phyloP scores from a whole-genome alignment of 2,113 vertebrate species.

The Cyanoderma ruficeps region DNA sequence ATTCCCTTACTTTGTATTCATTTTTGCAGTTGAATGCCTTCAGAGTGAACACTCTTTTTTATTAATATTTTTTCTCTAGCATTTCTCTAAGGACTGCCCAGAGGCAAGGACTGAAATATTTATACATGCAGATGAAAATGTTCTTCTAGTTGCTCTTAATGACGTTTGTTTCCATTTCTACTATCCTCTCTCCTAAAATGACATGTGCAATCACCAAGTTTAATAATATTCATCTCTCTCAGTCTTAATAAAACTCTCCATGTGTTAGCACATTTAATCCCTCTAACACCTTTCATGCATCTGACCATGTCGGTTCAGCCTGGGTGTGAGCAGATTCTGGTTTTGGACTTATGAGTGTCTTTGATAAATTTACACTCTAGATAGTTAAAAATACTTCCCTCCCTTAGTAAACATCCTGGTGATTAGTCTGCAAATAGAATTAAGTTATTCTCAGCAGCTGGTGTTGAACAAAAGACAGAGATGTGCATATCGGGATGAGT shows the following conservation, averaged over 20 bases:
- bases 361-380: constrained; percentile 20
- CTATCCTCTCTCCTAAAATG: constrained; percentile 35
- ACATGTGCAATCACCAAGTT: constrained; percentile 6
- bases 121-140: constrained; percentile 37
- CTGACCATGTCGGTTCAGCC: constrained; percentile 14
- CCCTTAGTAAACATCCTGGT: background rate
- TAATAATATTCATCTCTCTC: constrained; percentile 56
- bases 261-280: constrained; percentile 47
- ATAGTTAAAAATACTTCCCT: background rate
- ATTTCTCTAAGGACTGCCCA: background rate
- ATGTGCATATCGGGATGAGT: background rate
- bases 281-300: constrained; percentile 28
- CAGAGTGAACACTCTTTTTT: background rate
- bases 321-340: background rate
- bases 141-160: constrained; percentile 30
- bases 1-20: background rate
- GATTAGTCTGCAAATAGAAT: constrained; percentile 22
- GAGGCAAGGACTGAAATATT: constrained; percentile 50
- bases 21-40: background rate
- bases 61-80: background rate
- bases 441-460: background rate
- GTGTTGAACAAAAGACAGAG: background rate
- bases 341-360: background rate
- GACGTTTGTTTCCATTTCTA: constrained; percentile 54
- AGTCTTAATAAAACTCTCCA: constrained; percentile 50